phyloP scores from a whole-genome alignment of 2,888 invertebrate genomes.

The Drosophila borealis region DNA sequence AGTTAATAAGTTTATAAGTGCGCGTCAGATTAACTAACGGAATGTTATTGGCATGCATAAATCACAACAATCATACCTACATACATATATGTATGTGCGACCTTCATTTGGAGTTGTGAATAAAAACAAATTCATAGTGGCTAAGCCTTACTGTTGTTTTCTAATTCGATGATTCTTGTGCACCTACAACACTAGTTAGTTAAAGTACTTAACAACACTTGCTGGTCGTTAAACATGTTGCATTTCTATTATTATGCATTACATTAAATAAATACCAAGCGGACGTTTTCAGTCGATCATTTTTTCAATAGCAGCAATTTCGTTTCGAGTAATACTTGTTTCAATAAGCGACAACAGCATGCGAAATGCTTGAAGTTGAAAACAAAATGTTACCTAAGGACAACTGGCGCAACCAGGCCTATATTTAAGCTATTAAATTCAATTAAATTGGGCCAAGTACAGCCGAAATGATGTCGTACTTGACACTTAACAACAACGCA shows the following conservation, averaged over 20 bases:
- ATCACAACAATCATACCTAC: background rate
- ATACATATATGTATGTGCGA: conserved; percentile 5
- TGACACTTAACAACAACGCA: conserved; percentile 21
- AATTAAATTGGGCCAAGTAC: conserved; percentile 69
- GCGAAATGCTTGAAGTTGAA: conserved; percentile 15
- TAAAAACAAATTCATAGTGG: background rate
- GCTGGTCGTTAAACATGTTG: background rate
- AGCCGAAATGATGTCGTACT: conserved; percentile 51
- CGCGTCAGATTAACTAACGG: conserved; percentile 22
- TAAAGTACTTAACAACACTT: conserved; percentile 1
- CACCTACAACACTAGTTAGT: background rate
- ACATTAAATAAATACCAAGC: conserved; percentile 26
- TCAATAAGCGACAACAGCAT: conserved; percentile 4
- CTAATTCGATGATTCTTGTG: background rate
- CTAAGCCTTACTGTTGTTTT: background rate
- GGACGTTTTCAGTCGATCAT: conserved; percentile 42
- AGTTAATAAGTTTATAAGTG: conserved; percentile 28
- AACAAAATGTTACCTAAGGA: conserved; percentile 32
- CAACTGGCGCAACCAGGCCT: conserved; percentile 44
- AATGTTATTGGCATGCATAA: conserved; percentile 33
- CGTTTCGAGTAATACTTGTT: conserved; percentile 51
- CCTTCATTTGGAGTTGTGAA: conserved; percentile 8
- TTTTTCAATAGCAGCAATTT: conserved; percentile 45
- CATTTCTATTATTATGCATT: too few relatives aligned
- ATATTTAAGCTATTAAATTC: conserved; percentile 57